A percentile compares a stretch with the other conserved stretches of the same genome.
phyloP scores from a whole-genome alignment of 2,888 invertebrate species.

The Thera obeliscata region DNA sequence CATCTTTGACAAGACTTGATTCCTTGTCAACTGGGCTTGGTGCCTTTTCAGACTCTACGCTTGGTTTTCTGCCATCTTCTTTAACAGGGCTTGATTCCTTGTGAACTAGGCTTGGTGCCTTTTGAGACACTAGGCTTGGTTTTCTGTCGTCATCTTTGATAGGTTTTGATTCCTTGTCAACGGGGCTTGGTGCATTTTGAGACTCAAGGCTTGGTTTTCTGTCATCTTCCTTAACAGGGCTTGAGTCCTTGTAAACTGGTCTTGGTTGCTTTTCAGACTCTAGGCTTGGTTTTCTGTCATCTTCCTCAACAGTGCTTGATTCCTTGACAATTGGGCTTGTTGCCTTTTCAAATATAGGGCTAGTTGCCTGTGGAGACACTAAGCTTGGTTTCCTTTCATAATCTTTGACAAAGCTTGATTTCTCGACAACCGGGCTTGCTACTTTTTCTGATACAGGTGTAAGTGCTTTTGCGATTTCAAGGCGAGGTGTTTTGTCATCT shows the following conservation, averaged over 20 bases:
- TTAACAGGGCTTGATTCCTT: too few species aligned
- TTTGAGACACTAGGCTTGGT: conserved; percentile 21
- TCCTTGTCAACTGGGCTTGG: not conserved
- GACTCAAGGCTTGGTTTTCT: conserved; percentile 23
- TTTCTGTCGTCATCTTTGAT: not conserved
- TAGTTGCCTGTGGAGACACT: not conserved
- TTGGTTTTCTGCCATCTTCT: conserved; percentile 15
- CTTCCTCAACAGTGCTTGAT: not conserved
- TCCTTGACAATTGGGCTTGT: not conserved
- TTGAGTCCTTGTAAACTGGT: conserved; percentile 17
- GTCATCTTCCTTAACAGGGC: conserved; percentile 9
- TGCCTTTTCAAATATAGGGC: not conserved
- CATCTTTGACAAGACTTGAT: not conserved
- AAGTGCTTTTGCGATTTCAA: conserved; percentile 2
- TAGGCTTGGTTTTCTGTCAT: conserved; percentile 29
- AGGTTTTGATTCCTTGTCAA: conserved; percentile 2
- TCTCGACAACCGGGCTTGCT: conserved; percentile 4
- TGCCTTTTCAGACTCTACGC: not conserved
- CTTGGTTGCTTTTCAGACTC: not conserved
- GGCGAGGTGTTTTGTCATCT: conserved; percentile 19
- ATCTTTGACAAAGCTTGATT: conserved; percentile 24
- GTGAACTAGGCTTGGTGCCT: too few species aligned
- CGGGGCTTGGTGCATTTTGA: not conserved
- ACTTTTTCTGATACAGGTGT: conserved; percentile 2
- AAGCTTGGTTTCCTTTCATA: conserved; percentile 10